Percentiles rank a stretch among this genome's conserved stretches.
Conservation (phyloP, 2,113 vertebrate genomes). For the Xerus inauris region DNA sequence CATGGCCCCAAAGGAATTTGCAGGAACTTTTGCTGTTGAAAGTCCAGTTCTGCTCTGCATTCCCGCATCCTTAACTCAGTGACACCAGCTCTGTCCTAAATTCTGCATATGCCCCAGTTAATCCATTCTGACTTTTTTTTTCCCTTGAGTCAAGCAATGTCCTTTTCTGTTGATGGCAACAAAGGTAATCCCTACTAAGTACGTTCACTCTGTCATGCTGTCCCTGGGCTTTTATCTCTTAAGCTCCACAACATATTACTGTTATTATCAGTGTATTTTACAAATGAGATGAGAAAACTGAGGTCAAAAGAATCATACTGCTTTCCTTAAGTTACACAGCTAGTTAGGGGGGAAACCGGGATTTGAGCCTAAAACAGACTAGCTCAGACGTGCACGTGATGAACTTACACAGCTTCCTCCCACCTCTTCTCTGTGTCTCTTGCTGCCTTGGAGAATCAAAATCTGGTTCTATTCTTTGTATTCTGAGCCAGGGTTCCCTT, state of each 20-base stretch:
- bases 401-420: not conserved
- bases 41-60: not conserved
- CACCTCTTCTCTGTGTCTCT: not conserved
- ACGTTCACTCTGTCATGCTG: not conserved
- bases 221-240: not conserved
- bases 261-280: not conserved
- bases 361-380: not conserved
- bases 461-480: not conserved
- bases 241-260: not conserved
- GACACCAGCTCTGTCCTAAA: not conserved
- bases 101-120: not conserved
- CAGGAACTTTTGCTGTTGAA: not conserved
- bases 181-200: not conserved
- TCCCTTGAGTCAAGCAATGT: not conserved
- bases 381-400: not conserved
- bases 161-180: not conserved
- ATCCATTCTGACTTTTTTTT: not conserved
- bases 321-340: not conserved
- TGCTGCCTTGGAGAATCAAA: not conserved
- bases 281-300: not conserved
- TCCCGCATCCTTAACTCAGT: not conserved
- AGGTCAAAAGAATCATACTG: not conserved
- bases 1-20: not conserved
- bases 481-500: not conserved
- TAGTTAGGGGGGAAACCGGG: not conserved